Percentiles rank a stretch among this genome's conserved stretches.
Evolutionary conservation across 2,888 invertebrate species (phyloP).

Genomic region (Schrankia costaestrigalis): DNA sequence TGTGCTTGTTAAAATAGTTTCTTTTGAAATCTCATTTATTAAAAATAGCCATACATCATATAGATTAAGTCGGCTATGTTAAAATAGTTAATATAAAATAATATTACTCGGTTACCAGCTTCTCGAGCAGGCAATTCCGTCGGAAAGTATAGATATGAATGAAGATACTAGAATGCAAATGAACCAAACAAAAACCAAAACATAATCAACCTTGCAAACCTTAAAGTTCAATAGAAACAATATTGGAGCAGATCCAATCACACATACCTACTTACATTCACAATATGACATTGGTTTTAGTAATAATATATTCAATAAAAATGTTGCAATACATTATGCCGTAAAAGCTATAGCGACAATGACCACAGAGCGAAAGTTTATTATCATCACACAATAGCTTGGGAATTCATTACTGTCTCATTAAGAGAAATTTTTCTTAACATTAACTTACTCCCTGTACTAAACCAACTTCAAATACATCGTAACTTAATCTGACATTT

Average conservation of each 20-base stretch:
- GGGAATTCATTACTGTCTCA: slow-evolving; percentile 54
- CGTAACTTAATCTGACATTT: slow-evolving; percentile 5
- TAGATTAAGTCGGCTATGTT: too few relatives aligned
- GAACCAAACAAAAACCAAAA: slow-evolving; percentile 15
- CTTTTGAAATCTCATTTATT: too few relatives aligned
- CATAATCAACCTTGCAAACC: slow-evolving; percentile 11
- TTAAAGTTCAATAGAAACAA: slow-evolving; percentile 20
- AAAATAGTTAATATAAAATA: too few relatives aligned
- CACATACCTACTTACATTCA: slow-evolving; percentile 35
- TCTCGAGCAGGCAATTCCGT: too few relatives aligned
- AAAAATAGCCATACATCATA: too few relatives aligned
- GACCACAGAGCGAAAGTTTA: slow-evolving; percentile 56
- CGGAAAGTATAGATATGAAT: too few relatives aligned
- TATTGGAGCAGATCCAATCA: slow-evolving; percentile 32
- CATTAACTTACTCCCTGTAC: slow-evolving; percentile 30
- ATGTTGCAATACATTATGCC: slow-evolving; percentile 34
- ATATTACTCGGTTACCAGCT: too few relatives aligned
- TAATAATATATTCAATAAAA: slow-evolving; percentile 42
- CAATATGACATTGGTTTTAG: slow-evolving; percentile 42
- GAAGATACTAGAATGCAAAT: too few relatives aligned
- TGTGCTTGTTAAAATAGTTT: too few relatives aligned
- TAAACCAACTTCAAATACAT: too few relatives aligned
- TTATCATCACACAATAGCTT: slow-evolving; percentile 50
- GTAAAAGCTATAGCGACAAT: slow-evolving; percentile 34
- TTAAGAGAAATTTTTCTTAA: slow-evolving; percentile 48